Conservation (phyloP, 2,888 invertebrate genomes). For the Hypselothyrea guttata region DNA sequence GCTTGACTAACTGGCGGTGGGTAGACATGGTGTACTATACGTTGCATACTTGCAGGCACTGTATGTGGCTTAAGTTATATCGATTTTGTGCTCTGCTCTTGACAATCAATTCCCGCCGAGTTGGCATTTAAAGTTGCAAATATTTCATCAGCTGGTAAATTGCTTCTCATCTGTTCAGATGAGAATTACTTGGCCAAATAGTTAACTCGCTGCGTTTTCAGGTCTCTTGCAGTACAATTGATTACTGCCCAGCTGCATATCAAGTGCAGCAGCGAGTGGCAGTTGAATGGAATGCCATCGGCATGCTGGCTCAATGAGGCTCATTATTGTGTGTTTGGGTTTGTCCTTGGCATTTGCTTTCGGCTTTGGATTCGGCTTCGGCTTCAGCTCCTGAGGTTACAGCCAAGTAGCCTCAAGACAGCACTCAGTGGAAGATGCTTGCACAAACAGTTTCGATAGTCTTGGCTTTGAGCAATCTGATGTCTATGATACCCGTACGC, state of each 20-base stretch:
- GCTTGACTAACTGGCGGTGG: constrained; percentile 12
- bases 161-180: constrained; percentile 1
- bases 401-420: constrained; percentile 16
- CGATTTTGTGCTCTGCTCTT: constrained; percentile 33
- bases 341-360: constrained; percentile 1
- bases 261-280: constrained; percentile 8
- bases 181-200: background rate
- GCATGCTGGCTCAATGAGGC: constrained; percentile 46
- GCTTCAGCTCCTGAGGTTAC: constrained; percentile 3
- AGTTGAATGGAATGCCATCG: constrained; percentile 20
- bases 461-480: background rate
- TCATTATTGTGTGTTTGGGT: constrained; percentile 42
- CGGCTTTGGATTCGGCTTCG: background rate
- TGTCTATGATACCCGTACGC: background rate
- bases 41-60: constrained; percentile 34
- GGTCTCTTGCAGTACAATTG: constrained; percentile 19
- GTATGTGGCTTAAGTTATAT: constrained; percentile 22
- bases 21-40: constrained; percentile 8
- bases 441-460: constrained; percentile 26
- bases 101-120: constrained; percentile 38
- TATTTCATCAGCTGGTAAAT: constrained; percentile 9
- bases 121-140: constrained; percentile 11
- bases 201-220: no score
- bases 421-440: constrained; percentile 15
- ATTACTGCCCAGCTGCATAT: constrained; percentile 18